Percentiles rank a stretch among this genome's conserved stretches.
These are phyloP conservation scores for Palaemon carinicauda DNA, from an alignment of 1,140 invertebrate genomes.

Conservation along the genomic window DNA sequence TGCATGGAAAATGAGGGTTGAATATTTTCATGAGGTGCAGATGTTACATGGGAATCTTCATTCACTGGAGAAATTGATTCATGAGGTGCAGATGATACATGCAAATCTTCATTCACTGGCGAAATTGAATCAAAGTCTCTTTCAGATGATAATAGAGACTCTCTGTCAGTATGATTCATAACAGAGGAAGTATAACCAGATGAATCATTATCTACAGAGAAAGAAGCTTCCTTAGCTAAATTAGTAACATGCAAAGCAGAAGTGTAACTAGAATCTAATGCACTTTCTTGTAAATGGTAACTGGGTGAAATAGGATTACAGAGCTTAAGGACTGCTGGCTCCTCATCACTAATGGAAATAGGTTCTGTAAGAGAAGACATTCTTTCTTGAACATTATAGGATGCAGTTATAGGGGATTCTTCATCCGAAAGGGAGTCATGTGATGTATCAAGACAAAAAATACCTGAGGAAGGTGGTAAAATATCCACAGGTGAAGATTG, in stretches of 20 bases:
- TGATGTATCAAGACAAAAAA: constrained; percentile 37
- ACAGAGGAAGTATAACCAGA: constrained; percentile 27
- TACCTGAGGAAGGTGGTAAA: constrained; percentile 45
- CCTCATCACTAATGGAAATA: too few relatives aligned
- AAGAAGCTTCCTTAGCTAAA: not conserved
- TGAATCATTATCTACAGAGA: constrained; percentile 30
- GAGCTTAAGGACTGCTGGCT: too few relatives aligned
- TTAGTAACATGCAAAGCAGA: constrained; percentile 26
- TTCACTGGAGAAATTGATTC: not conserved
- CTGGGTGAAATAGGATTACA: too few relatives aligned
- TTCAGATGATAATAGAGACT: not conserved
- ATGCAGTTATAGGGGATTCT: constrained; percentile 12
- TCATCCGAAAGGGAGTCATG: constrained; percentile 36
- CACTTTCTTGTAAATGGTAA: too few relatives aligned
- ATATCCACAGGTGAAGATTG: constrained; percentile 42
- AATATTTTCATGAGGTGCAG: not conserved
- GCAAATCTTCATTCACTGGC: not conserved
- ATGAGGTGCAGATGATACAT: not conserved
- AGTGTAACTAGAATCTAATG: not conserved
- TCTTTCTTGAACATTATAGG: constrained; percentile 20
- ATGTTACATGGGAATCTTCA: not conserved
- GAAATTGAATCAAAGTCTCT: not conserved
- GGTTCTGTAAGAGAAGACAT: not conserved
- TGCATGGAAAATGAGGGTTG: not conserved
- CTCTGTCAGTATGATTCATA: not conserved